These are phyloP conservation scores for Sitobion miscanthi DNA, from an alignment of 1,140 invertebrate genomes.

Conservation along the genomic window DNA sequence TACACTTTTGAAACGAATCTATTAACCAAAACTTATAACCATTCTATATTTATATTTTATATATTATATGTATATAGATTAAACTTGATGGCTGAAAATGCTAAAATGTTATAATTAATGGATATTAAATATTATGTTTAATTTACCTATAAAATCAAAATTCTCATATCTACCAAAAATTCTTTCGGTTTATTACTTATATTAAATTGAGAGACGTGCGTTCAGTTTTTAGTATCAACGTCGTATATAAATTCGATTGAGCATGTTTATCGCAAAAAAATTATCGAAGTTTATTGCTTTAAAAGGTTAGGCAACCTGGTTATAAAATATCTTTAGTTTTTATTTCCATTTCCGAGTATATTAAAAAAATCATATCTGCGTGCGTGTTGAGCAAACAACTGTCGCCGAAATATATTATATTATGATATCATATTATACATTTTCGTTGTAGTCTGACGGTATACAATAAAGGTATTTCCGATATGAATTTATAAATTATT, in stretches of 20 bases:
- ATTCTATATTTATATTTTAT: no score
- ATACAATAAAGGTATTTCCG: background rate
- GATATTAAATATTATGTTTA: background rate
- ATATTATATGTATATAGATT: no score
- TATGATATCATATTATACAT: background rate
- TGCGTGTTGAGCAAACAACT: background rate
- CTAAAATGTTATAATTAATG: background rate
- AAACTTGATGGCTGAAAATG: background rate
- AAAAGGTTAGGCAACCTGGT: background rate
- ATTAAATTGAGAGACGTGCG: background rate
- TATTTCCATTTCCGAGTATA: background rate
- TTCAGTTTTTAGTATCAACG: no score
- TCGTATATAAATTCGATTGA: background rate
- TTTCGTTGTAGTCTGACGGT: background rate
- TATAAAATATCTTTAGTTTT: constrained; percentile 7
- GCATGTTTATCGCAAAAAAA: background rate
- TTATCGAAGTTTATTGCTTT: background rate
- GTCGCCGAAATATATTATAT: background rate
- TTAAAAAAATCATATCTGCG: background rate
- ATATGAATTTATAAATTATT: background rate
- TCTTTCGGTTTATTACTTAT: background rate
- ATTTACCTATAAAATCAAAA: background rate
- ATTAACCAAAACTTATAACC: no score
- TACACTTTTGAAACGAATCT: no score
- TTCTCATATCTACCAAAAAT: background rate